These are phyloP conservation scores for Ormyrus thymus DNA, from an alignment of 2,888 invertebrate species.

Conservation along the genomic window DNA sequence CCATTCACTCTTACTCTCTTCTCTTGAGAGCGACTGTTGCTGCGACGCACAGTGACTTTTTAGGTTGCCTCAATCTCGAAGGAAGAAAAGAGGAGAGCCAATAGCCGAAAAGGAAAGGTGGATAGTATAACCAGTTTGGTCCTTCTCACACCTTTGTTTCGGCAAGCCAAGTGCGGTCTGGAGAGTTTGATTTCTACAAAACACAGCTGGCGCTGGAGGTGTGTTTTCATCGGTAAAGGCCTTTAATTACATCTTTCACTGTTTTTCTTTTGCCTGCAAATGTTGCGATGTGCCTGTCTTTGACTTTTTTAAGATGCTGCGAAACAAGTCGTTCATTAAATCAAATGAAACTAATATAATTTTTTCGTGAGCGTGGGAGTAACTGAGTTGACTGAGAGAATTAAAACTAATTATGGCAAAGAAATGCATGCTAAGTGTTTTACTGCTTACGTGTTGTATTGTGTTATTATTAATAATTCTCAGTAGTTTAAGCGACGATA, in stretches of 20 bases:
- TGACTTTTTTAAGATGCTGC: not conserved
- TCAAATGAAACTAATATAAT: not conserved
- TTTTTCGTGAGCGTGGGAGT: not conserved
- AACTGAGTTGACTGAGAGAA: not conserved
- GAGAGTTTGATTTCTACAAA: constrained; percentile 2
- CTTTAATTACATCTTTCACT: constrained; percentile 10
- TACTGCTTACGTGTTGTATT: constrained; percentile 22
- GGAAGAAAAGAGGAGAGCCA: not conserved
- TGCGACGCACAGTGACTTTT: not conserved
- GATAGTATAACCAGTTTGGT: not conserved
- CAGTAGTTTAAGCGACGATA: not conserved
- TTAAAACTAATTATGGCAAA: constrained; percentile 27
- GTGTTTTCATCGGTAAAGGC: constrained; percentile 20
- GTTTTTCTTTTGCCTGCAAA: not conserved
- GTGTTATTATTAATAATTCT: constrained; percentile 33
- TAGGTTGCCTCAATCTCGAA: too few species aligned
- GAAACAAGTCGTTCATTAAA: not conserved
- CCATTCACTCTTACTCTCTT: too few species aligned
- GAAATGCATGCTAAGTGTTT: constrained; percentile 25
- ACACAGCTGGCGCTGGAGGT: constrained; percentile 32
- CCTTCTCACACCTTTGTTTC: constrained; percentile 8
- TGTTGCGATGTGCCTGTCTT: not conserved
- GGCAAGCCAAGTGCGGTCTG: not conserved
- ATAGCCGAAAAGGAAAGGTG: not conserved
- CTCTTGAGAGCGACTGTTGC: not conserved